phyloP scores from a whole-genome alignment of 23 tunicate genomes.

The Trididemnum clinides region DNA sequence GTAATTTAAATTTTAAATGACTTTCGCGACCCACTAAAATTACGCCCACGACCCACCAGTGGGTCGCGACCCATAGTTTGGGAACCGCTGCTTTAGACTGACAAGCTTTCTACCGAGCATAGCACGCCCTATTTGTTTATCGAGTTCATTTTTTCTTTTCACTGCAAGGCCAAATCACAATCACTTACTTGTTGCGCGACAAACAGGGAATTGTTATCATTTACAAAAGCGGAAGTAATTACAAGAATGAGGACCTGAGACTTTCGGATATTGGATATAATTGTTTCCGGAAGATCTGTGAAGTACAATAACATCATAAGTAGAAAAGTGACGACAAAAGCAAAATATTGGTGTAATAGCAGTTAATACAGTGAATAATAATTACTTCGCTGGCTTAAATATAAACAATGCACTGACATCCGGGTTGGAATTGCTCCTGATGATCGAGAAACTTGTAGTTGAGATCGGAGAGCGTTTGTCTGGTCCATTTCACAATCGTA shows the following conservation, averaged over 20 bases:
- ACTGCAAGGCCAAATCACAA: neutral
- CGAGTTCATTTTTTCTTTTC: too few relatives aligned
- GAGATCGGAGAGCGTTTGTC: neutral
- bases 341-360: neutral
- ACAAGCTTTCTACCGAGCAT: too few relatives aligned
- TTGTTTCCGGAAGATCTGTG: neutral
- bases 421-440: neutral
- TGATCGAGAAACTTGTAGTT: neutral
- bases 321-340: neutral
- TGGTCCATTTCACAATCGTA: neutral
- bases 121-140: too few relatives aligned
- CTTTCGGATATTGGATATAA: neutral
- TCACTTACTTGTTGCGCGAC: neutral
- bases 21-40: too few relatives aligned
- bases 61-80: too few relatives aligned
- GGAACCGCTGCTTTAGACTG: too few relatives aligned
- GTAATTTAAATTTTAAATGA: too few relatives aligned
- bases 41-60: too few relatives aligned
- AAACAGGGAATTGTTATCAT: slow-evolving; percentile 6
- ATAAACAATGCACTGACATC: neutral
- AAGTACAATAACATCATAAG: neutral
- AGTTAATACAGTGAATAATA: too few relatives aligned
- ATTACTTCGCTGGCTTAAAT: neutral
- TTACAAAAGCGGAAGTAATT: neutral
- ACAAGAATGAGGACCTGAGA: neutral